phyloP scores from a whole-genome alignment of 2,113 vertebrate genomes.

The Cryptomyrus ogoouensis region DNA sequence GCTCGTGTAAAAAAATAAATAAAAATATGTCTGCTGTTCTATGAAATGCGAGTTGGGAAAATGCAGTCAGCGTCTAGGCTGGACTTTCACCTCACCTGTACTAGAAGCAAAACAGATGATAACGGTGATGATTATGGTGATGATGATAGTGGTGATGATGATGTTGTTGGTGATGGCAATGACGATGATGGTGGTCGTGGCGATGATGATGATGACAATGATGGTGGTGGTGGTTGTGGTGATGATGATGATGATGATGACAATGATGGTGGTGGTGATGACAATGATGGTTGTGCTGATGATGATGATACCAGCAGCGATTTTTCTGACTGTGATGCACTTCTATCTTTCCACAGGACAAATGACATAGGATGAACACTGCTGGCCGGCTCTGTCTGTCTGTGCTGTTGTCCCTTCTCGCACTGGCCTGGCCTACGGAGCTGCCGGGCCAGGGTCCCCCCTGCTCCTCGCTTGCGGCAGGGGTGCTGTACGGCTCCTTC shows the following conservation, averaged over 20 bases:
- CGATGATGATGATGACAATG: neutral
- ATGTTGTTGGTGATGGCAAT: neutral
- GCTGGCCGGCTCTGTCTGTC: conserved; percentile 98
- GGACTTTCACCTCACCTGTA: neutral
- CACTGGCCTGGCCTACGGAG: conserved; percentile 72
- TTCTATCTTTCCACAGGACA: conserved; percentile 69
- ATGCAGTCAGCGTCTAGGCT: neutral
- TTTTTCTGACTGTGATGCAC: neutral
- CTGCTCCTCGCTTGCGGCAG: conserved; percentile 91
- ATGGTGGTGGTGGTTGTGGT: neutral
- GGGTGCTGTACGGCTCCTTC: conserved; percentile 96
- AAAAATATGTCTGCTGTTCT: neutral
- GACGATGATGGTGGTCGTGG: neutral
- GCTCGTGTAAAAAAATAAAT: neutral
- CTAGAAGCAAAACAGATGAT: neutral
- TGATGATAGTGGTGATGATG: neutral
- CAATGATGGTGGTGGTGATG: neutral
- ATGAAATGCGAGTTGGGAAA: neutral
- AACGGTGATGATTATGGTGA: neutral
- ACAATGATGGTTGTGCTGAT: neutral
- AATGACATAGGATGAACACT: conserved; percentile 99
- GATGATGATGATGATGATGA: neutral
- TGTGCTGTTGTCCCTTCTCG: conserved; percentile 93
- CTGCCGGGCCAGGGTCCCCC: conserved; percentile 75
- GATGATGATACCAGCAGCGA: neutral